phyloP scores from a whole-genome alignment of 1,140 invertebrate genomes.

The Solenopsis fugax region DNA sequence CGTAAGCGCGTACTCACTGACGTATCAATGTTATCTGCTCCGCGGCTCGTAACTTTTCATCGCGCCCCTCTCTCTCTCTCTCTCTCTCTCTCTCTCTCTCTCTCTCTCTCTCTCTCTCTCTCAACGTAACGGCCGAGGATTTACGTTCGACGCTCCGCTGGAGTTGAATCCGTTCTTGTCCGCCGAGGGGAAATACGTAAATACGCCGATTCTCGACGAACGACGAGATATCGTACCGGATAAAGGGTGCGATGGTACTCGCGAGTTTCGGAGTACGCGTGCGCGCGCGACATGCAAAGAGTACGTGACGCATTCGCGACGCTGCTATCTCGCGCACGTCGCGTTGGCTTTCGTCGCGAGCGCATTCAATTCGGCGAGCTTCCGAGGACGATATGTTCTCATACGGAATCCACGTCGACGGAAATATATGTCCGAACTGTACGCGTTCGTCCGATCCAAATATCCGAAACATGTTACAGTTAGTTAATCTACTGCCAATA shows the following conservation, averaged over 20 bases:
- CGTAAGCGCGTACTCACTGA: slow-evolving; percentile 22
- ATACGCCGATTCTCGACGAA: slow-evolving; percentile 35
- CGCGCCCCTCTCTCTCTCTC: slow-evolving; percentile 52
- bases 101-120: not conserved
- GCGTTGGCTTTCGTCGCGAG: slow-evolving; percentile 24
- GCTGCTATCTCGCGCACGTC: slow-evolving; percentile 35
- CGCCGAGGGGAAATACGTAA: slow-evolving; percentile 25
- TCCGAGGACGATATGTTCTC: slow-evolving; percentile 30
- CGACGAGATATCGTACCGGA: slow-evolving; percentile 42
- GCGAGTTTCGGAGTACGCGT: slow-evolving; percentile 29
- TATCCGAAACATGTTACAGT: slow-evolving; percentile 31
- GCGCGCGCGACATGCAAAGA: slow-evolving; percentile 24
- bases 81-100: slow-evolving; percentile 39
- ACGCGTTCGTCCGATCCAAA: not conserved
- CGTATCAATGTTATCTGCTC: slow-evolving; percentile 64
- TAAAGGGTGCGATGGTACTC: slow-evolving; percentile 30
- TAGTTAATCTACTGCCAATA: slow-evolving; percentile 49
- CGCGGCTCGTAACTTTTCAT: slow-evolving; percentile 66
- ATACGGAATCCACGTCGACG: slow-evolving; percentile 43
- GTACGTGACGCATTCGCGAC: slow-evolving; percentile 43
- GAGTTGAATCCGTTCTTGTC: slow-evolving; percentile 41
- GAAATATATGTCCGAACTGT: slow-evolving; percentile 21
- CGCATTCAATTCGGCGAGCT: slow-evolving; percentile 44
- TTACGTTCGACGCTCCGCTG: slow-evolving; percentile 48
- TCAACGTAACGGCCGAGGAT: slow-evolving; percentile 47